phyloP scores from a whole-genome alignment of 37 sponge, comb jelly and placozoan species.

The Geodia barretti region DNA sequence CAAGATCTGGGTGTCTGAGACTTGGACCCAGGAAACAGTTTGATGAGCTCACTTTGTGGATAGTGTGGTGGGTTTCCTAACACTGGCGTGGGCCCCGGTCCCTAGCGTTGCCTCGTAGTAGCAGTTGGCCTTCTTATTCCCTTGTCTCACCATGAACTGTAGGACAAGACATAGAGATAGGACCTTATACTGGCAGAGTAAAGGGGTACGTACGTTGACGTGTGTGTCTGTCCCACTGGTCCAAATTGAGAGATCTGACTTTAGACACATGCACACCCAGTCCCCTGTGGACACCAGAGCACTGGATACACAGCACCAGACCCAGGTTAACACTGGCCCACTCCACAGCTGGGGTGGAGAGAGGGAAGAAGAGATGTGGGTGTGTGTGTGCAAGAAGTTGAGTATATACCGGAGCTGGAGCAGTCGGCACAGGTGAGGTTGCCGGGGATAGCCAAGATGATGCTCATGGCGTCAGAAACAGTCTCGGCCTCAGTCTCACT shows the following conservation, averaged over 20 bases:
- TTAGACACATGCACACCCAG: conserved; percentile 90
- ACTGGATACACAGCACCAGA: conserved; percentile 80
- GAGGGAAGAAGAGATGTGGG: too few relatives aligned
- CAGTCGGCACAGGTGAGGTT: conserved; percentile 85
- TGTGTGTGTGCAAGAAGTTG: not conserved
- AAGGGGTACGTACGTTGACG: conserved; percentile 59
- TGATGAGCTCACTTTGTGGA: conserved; percentile 66
- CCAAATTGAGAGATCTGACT: conserved; percentile 84
- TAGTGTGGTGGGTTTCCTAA: conserved; percentile 55
- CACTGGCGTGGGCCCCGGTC: conserved; percentile 9
- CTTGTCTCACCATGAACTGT: conserved; percentile 83
- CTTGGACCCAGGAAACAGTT: not conserved
- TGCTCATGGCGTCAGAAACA: conserved; percentile 52
- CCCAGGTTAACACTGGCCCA: conserved; percentile 95
- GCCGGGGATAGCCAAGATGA: conserved; percentile 63
- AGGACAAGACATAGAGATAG: not conserved
- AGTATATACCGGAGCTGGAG: conserved; percentile 40
- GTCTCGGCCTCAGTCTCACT: not conserved
- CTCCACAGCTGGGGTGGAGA: conserved; percentile 86
- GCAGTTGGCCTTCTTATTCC: conserved; percentile 76
- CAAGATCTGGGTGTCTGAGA: not conserved
- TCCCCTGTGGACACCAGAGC: conserved; percentile 88
- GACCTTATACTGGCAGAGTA: not conserved
- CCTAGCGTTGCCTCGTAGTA: conserved; percentile 75
- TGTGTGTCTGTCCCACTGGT: conserved; percentile 70